Evolutionary conservation across 2,797 vertebrate genomes (phyloP).

Genomic region (Falco biarmicus): DNA sequence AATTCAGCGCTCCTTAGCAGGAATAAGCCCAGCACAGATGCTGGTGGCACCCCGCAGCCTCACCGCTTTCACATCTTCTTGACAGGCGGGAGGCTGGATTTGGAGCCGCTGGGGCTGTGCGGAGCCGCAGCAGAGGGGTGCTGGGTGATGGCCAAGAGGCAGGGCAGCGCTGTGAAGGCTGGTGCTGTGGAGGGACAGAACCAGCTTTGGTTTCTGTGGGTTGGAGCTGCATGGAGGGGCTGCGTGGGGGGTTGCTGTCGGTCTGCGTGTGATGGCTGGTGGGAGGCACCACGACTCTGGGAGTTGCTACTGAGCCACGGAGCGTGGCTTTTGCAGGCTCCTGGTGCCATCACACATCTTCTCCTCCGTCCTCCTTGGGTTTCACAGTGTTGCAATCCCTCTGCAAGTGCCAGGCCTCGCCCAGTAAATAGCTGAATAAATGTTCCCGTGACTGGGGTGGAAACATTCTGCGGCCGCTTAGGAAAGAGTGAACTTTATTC

Average conservation of each 20-base stretch:
- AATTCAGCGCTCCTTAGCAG: neutral
- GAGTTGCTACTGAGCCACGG: neutral
- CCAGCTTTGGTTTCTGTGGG: neutral
- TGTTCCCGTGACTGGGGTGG: constrained; percentile 46
- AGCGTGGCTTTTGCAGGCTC: neutral
- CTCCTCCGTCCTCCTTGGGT: neutral
- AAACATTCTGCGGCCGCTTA: constrained; percentile 55
- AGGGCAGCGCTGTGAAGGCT: neutral
- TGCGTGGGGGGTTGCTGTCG: neutral
- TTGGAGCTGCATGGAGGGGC: neutral
- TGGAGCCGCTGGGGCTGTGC: neutral
- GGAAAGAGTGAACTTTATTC: constrained; percentile 66
- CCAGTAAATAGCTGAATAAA: constrained; percentile 42
- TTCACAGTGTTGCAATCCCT: constrained; percentile 18
- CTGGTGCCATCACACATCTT: neutral
- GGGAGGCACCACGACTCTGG: neutral
- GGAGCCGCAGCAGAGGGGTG: rapidly evolving
- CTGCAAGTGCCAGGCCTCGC: constrained; percentile 21
- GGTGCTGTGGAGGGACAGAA: rapidly evolving
- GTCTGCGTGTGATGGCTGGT: neutral
- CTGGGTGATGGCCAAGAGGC: neutral
- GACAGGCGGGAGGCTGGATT: neutral
- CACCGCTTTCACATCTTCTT: neutral
- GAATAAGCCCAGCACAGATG: neutral
- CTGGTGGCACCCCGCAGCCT: neutral